Evolutionary conservation across 2,113 vertebrate genomes (phyloP).

Genomic region (Tichodroma muraria): DNA sequence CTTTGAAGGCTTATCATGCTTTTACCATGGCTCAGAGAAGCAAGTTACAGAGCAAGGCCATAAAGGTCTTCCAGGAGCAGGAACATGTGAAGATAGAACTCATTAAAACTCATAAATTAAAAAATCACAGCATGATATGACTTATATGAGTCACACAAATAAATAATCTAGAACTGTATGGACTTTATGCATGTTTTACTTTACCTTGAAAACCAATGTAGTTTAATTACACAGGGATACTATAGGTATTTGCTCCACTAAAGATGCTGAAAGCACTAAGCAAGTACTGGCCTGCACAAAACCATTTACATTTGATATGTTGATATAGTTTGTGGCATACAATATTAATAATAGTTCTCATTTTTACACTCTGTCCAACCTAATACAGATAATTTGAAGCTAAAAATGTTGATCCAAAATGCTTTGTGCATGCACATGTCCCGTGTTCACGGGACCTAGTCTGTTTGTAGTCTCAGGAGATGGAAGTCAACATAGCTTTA

Average conservation of each 20-base stretch:
- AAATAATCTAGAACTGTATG: background rate
- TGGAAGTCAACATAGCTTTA: background rate
- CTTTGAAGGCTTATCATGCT: background rate
- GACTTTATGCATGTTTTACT: background rate
- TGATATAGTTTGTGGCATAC: background rate
- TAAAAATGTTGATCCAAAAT: background rate
- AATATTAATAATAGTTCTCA: background rate
- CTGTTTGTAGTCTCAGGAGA: background rate
- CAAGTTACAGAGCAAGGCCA: background rate
- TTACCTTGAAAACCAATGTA: background rate
- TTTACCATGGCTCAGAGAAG: background rate
- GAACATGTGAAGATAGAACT: background rate
- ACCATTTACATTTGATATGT: background rate
- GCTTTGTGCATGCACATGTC: background rate
- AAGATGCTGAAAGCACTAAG: background rate
- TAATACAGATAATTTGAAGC: background rate
- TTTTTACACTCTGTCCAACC: background rate
- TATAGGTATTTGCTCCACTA: background rate
- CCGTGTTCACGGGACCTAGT: background rate
- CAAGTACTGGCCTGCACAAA: background rate
- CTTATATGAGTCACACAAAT: background rate
- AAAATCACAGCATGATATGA: slow-evolving; percentile 16
- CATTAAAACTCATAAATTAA: no score
- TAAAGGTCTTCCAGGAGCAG: background rate
- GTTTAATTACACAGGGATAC: background rate